Percentiles rank a stretch among this genome's conserved stretches.
phyloP scores from a whole-genome alignment of 2,888 invertebrate genomes.

The Apodemia hepburni region DNA sequence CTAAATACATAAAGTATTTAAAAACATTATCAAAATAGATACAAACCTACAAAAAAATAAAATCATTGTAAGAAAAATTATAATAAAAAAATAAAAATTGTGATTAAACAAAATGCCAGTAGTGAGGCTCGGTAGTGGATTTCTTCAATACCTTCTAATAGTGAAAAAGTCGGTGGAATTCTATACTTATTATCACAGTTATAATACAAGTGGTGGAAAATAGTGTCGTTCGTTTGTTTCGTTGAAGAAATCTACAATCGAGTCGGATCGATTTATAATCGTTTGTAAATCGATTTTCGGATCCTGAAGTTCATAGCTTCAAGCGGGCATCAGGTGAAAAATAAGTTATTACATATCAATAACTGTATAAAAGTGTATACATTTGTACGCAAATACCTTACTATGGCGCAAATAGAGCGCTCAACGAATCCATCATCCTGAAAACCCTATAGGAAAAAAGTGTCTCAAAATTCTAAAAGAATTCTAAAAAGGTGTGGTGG shows the following conservation, averaged over 20 bases:
- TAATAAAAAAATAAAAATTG: conserved; percentile 64
- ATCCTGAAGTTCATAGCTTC: conserved; percentile 11
- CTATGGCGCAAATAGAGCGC: background rate
- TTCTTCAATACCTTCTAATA: conserved; percentile 69
- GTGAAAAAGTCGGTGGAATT: conserved; percentile 70
- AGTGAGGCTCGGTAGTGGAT: conserved; percentile 60
- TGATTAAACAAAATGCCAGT: conserved; percentile 61
- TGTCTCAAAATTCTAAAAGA: conserved; percentile 8
- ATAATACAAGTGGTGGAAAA: conserved; percentile 71
- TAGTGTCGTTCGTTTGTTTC: conserved; percentile 58
- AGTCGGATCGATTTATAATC: conserved; percentile 35
- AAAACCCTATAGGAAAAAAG: conserved; percentile 1
- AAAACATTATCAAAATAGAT: conserved; percentile 68
- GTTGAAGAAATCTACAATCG: conserved; percentile 74
- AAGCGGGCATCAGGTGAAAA: conserved; percentile 9
- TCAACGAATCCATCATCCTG: background rate
- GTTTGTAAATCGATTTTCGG: conserved; percentile 8
- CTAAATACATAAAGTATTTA: conserved; percentile 73
- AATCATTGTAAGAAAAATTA: conserved; percentile 67
- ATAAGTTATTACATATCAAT: conserved; percentile 4
- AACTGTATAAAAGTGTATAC: conserved; percentile 13
- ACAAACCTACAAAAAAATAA: conserved; percentile 45
- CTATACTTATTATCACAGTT: conserved; percentile 78
- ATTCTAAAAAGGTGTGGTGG: conserved; percentile 7
- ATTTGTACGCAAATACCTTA: conserved; percentile 10